Base-by-base conservation (phyloP, 2,113 vertebrate species). In the Sporophila hypoxantha region DNA sequence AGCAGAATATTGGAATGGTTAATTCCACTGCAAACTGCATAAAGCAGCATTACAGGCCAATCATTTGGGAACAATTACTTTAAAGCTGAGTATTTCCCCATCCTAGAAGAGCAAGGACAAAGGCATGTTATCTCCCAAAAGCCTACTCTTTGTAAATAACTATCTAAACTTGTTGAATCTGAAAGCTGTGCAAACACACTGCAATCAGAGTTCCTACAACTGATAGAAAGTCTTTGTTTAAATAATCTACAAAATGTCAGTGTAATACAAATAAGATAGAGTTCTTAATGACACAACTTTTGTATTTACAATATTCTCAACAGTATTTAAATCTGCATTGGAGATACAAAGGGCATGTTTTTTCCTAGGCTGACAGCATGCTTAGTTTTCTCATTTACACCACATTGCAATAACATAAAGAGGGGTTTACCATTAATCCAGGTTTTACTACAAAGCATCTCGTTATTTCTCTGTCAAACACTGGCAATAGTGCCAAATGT, bases 351-450 rank as follows among this genome's bases (percentile, higher is more conserved):
- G 92, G 89, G 50, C 79, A 83, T 81, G 37, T 82, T 91, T 90
- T 66, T 83, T 78, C 87, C 89, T 41, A 82, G 80, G 86, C 92
- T 96, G 96, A 96, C 96, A 95, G 96, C 85, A 76, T 80, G 92
- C 95, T 96, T 95, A 96, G 94, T 94, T 93, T 95, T 92, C 96
- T 95, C 96, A 94, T 97, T 97, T 96, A 97, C 96, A 97, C 96
- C 93, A 96, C 95, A 94, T 47, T 97, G 97, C 96, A 97, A 95
- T 95, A 97, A 97, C 95, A 97, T 97, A 97, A 97, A 97, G 96
- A 96, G 85, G 91, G 96, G 92, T 96, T 97, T 97, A 97, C 94
- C 94, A 97, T 97, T 98, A 97, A 97, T 97, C 97, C 96, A 97
- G 95, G 96, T 97, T 97, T 96, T 97, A 97, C 96, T 97, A 97